Conservation (phyloP, 2,113 vertebrate species). For the Tetrao urogallus region DNA sequence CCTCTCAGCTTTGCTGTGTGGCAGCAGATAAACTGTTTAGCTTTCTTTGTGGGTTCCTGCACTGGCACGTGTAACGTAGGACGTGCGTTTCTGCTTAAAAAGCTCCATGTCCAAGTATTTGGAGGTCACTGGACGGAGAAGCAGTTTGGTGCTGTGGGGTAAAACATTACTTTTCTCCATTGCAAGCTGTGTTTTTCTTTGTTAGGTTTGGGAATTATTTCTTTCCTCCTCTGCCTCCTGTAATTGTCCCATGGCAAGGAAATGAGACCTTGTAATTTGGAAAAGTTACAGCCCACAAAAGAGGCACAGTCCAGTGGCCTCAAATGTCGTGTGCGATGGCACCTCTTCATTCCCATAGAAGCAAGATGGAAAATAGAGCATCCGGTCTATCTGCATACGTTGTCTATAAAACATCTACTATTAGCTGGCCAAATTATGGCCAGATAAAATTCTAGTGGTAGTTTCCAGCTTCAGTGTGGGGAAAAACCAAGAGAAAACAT, state of each 20-base stretch:
- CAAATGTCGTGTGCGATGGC: slow-evolving; percentile 49
- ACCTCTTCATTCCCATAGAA: slow-evolving; percentile 37
- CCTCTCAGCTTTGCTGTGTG: slow-evolving; percentile 20
- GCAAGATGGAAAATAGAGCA: slow-evolving; percentile 28
- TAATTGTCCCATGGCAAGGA: slow-evolving; percentile 68
- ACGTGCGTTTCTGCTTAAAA: slow-evolving; percentile 10
- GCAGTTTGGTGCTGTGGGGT: not conserved
- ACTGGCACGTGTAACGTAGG: not conserved
- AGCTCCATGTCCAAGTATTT: not conserved
- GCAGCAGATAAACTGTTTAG: slow-evolving; percentile 33
- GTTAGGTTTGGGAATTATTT: slow-evolving; percentile 63
- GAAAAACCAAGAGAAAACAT: not conserved
- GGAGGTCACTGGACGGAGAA: slow-evolving; percentile 30
- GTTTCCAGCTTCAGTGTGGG: not conserved
- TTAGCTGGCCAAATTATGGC: slow-evolving; percentile 20
- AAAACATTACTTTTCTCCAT: slow-evolving; percentile 35
- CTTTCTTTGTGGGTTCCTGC: slow-evolving; percentile 17
- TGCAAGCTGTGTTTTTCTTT: slow-evolving; percentile 61
- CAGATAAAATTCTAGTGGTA: slow-evolving; percentile 16
- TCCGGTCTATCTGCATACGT: slow-evolving; percentile 45
- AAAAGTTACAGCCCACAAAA: slow-evolving; percentile 65
- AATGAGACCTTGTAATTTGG: slow-evolving; percentile 68
- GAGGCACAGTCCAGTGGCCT: slow-evolving; percentile 35
- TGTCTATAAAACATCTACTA: slow-evolving; percentile 31
- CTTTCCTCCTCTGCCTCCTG: slow-evolving; percentile 57